Conservation (phyloP, 2,797 vertebrate genomes). For the Apodemus agrarius region DNA sequence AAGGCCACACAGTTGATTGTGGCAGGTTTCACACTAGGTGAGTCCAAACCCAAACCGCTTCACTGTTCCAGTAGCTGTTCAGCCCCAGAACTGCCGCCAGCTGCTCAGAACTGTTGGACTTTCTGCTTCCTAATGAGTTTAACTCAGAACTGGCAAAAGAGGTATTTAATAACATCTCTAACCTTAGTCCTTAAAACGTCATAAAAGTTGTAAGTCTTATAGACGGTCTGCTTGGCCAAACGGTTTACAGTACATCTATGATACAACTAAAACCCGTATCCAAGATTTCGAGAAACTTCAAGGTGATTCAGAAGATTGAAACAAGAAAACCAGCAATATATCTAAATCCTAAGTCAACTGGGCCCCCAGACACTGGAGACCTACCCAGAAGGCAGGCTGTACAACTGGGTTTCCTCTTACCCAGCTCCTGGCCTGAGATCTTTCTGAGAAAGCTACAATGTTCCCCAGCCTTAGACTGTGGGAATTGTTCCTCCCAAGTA, state of each 20-base stretch:
- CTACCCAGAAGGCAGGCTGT: neutral
- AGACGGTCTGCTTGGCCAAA: neutral
- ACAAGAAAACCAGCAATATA: neutral
- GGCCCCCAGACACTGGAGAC: neutral
- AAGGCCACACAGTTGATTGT: neutral
- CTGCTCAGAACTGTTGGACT: neutral
- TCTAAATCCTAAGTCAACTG: slow-evolving; percentile 1
- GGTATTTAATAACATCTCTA: slow-evolving; percentile 42
- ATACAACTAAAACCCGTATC: neutral
- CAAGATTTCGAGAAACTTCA: slow-evolving; percentile 2
- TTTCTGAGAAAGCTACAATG: slow-evolving; percentile 10
- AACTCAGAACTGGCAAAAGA: neutral
- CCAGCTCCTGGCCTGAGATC: slow-evolving; percentile 3
- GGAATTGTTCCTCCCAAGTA: slow-evolving; percentile 18
- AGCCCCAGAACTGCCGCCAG: neutral
- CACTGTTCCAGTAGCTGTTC: neutral
- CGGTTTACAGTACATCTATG: neutral
- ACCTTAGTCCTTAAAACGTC: neutral
- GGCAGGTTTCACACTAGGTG: neutral
- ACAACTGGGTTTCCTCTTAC: neutral
- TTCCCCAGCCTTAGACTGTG: neutral
- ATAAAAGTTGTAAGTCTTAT: neutral
- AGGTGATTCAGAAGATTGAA: slow-evolving; percentile 50
- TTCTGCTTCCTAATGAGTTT: slow-evolving; percentile 6
- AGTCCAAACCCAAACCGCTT: neutral